Evolutionary conservation across 2,113 vertebrate genomes (phyloP), one percentile per base, ranked within the genome.

Genomic region (Dipodomys stephensi): DNA sequence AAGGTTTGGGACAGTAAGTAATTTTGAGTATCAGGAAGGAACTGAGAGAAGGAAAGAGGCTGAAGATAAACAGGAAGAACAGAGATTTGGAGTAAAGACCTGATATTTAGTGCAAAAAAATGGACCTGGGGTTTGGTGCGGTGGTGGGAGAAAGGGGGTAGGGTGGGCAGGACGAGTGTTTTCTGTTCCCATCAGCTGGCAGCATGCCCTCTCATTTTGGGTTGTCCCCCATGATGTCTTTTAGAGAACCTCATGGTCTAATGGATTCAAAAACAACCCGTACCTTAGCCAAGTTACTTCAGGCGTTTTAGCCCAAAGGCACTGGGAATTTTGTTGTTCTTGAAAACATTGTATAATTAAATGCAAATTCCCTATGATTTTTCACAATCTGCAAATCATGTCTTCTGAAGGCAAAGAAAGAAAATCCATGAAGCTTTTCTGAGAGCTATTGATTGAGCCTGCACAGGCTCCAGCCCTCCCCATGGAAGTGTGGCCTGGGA

Each of bases 381-480:
- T 78, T 44, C 73, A 22, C 68, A 49, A 64, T 13, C 79, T 83
- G 30, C 30, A 64, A 44, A 25, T 44, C 35, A 67, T 16, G 30
- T 73, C 22, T 82, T 77, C 65, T 85, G 64, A 82, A 71, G 46
- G 79, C 16, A 49, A 90, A 88, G 27, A 84, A 91, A 69, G 32
- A 82, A 84, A 88, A 69, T 90, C 80, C 19, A 77, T 78, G 72
- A 44, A 68, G 9, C 28, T 84, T 91, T 91, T 44, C 83, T 81
- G 73, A 88, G 83, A 44, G 87, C 8, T 65, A 27, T 32, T 87
- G 68, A 64, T 80, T 44, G 71, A 27, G 35, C 0, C 8, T 39
- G 27, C 18, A 32, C 7, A 9, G 0, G 6, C 2, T 27, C 12
- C 27, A 76, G 28, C 5, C 32, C n/a, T 73, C 78, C 72, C 49